These are phyloP conservation scores for Acromyrmex charruanus DNA, from an alignment of 1,140 invertebrate genomes.

Conservation along the genomic window DNA sequence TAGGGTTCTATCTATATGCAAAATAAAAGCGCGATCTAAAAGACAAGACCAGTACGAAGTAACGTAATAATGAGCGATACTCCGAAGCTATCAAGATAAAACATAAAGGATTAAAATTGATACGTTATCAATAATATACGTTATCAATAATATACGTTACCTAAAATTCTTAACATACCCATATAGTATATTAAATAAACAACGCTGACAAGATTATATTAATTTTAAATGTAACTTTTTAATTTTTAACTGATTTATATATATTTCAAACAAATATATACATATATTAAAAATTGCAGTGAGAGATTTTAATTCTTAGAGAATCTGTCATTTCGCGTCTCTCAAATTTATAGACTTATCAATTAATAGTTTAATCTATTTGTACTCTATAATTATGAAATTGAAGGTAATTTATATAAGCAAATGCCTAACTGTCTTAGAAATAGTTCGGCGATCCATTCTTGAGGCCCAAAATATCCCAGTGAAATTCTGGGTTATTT, in stretches of 20 bases:
- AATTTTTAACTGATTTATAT: background rate
- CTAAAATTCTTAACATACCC: background rate
- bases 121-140: too few relatives aligned
- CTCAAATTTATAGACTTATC: background rate
- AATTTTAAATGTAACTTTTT: background rate
- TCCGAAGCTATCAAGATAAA: background rate
- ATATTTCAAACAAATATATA: background rate
- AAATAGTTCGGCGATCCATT: slow-evolving; percentile 37
- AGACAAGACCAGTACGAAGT: slow-evolving; percentile 20
- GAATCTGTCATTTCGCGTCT: background rate
- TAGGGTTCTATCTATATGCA: slow-evolving; percentile 56
- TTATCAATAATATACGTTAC: too few relatives aligned
- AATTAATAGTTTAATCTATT: background rate
- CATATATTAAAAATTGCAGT: background rate
- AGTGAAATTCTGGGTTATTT: slow-evolving; percentile 58
- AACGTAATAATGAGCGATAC: background rate
- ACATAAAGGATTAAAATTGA: slow-evolving; percentile 3
- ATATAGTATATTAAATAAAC: too few relatives aligned
- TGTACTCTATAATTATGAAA: background rate
- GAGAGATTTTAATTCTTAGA: background rate
- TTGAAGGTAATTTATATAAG: background rate
- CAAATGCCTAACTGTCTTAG: background rate
- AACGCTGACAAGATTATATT: background rate
- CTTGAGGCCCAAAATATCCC: slow-evolving; percentile 54
- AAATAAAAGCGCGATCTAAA: slow-evolving; percentile 31